Evolutionary conservation across 2,888 invertebrate genomes (phyloP), one percentile per base, ranked within the genome.

Genomic region (Micoletzkya japonica): DNA sequence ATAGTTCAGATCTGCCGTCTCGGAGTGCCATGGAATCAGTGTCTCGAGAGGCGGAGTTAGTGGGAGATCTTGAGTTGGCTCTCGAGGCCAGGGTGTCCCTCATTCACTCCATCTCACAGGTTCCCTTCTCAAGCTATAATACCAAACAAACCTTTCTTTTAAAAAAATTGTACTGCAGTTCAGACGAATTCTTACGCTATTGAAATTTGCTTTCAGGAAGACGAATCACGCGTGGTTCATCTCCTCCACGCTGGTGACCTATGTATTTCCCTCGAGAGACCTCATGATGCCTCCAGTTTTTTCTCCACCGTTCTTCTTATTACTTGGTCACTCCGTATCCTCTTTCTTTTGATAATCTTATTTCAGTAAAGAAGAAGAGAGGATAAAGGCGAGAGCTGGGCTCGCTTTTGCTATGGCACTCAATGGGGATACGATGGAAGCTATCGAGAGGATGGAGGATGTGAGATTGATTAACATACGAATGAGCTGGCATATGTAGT

Each of bases 401-500:
- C 24, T 68, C 4, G 68, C 68, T 14, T 58, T 68, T 30, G 32
- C 58, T 1, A 28, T 68, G 2, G 50, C 17, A 2, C 58, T 50
- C 17, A 66, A 30, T 28, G 66, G 66, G 54, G 66, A 66, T 10
- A 56, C 66, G 20, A 54, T 24, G 14, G 49, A 63, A 28, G 63
- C 63, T 3, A 63, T 63, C n/a, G 34, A 44, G 28, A n/a, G 44
- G 32, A 44, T 63, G 63, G 63, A 63, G 20, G 63, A 63, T 50
- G 63, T 63, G 28, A 32, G 44, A n/a, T 34, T 24, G 34, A 57
- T 58, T 36, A 63, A 24, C 32, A 34, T 6, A 44, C n/a, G 49
- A 50, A n/a, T 10, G 39, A 50, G 32, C 7, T 28, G 50, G 20
- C 50, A 50, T 10, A n/a, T 50, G 20, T n/a, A 7, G 50, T 20